Evolutionary conservation across 30 jellyfish, hydroid and myxozoan genomes (phyloP), one percentile per base, ranked within the genome.

Genomic region (Pseudorhiza aurosa): DNA sequence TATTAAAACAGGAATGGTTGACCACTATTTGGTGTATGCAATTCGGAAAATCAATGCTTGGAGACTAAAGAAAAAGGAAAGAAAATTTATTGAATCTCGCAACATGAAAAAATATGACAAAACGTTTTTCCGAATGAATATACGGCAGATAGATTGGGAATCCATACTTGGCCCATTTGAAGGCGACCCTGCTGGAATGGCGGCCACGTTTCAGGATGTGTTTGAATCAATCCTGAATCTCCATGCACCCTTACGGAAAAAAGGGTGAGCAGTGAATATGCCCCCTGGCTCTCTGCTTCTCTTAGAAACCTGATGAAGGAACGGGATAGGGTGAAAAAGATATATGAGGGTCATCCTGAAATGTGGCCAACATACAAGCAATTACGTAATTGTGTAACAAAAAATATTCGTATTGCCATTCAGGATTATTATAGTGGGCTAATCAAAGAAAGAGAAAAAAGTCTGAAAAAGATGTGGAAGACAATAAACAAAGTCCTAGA

Each of bases 131-230:
- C 43, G 44, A 4, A 72, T 9, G 14, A 26, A 75, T 31, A 35
- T 75, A 17, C 78, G 24, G 11, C 42, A 55, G 87, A 57, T 53
- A 26, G 72, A 75, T 37, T 75, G 78, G 87, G 63, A 21, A 75
- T 9, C 77, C 25, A 75, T 75, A 2, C 78, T 58, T 31, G 39
- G 67, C 32, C 87, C 87, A 22, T 42, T 75, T 58, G 87, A 21
- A 26, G 78, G 49, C 19, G 65, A 37, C 32, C 87, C 37, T 32
- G 77, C 44, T 19, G 65, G 64, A 8, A 75, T 73, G 65, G 78
- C 87, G 29, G 76, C 87, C 45, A 75, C 87, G 27, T 75, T 75
- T 57, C 87, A 75, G 77, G 87, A 75, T 19, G 42, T 75, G 29
- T 75, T 53, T 37, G 87, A 57, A 42, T 75, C 85, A 30, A 55